Base-by-base conservation (phyloP, 2,113 vertebrate species). In the Mormyrus lacerda region DNA sequence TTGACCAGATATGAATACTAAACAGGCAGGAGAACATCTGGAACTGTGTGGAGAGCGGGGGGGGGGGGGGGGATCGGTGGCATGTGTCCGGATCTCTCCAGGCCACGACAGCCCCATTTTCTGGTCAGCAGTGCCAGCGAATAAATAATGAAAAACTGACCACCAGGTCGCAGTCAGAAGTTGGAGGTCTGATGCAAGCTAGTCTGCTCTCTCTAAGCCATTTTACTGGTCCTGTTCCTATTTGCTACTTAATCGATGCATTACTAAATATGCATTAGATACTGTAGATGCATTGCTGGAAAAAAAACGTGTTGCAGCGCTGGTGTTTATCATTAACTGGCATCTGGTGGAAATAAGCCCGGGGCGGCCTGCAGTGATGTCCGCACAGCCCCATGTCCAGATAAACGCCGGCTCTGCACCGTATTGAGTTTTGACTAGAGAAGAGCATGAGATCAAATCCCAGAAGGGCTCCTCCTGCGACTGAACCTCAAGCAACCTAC, bases 221-320 rank as follows among this genome's bases (percentile, higher is more conserved):
- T 27, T 51, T 86, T 86, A 15, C n/a, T 31, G 39, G 11, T 51
- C 48, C 45, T 86, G 51, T 65, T 61, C 4, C 24, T 44, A 44
- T 44, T 58, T 24, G 10, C 35, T 61, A 21, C 55, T 87, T 17
- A 61, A 65, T 61, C 3, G 51, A 87, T 21, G 47, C 17, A 61
- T 61, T 51, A 84, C 85, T 53, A 24, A 84, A 47, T 39, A 84
- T 84, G 82, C 82, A 84, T 84, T n/a, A 84, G 82, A 84, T 84
- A 82, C 76, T 8, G 15, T 42, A 21, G 44, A 47, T n/a, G 44
- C 82, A 84, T 84, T 47, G 19, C 82, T 47, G 79, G 17, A 19
- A 42, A 73, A 83, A 42, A 83, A 24, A 21, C 27, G 2, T 83
- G 21, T 83, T 83, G 5, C 85, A 86, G 48, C 7, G n/a, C 50